phyloP scores from a whole-genome alignment of 2,888 invertebrate species.

The Cheilosia soror region DNA sequence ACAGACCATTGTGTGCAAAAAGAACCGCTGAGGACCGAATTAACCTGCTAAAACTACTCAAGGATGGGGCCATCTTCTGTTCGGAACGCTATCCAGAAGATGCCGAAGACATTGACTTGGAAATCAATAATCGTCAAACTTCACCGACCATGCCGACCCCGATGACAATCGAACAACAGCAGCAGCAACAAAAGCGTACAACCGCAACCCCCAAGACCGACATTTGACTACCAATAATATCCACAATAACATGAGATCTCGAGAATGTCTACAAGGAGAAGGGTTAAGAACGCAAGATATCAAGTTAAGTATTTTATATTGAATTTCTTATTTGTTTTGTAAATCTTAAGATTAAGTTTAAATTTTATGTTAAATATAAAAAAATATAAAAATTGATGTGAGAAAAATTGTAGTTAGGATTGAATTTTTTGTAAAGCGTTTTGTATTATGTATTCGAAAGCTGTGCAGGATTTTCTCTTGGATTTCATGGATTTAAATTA shows the following conservation, averaged over 20 bases:
- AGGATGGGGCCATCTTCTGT: slow-evolving; percentile 83
- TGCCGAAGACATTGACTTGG: slow-evolving; percentile 82
- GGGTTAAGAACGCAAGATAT: slow-evolving; percentile 74
- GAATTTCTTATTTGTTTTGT: slow-evolving; percentile 2
- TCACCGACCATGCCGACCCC: slow-evolving; percentile 57
- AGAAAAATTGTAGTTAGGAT: slow-evolving; percentile 49
- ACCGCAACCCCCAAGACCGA: slow-evolving; percentile 76
- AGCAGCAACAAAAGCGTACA: slow-evolving; percentile 72
- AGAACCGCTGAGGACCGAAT: slow-evolving; percentile 94
- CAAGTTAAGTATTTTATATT: slow-evolving; percentile 44
- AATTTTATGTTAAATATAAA: not conserved
- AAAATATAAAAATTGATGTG: not conserved
- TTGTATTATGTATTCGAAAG: not conserved
- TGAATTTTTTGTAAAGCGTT: slow-evolving; percentile 4
- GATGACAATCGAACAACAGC: slow-evolving; percentile 78
- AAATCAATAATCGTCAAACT: slow-evolving; percentile 78
- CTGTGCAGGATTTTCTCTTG: slow-evolving; percentile 10
- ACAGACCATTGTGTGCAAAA: slow-evolving; percentile 90
- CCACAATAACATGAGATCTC: slow-evolving; percentile 82
- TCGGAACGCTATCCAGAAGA: slow-evolving; percentile 83
- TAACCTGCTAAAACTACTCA: slow-evolving; percentile 90
- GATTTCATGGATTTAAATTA: not conserved
- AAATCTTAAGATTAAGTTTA: not conserved
- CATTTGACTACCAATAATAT: slow-evolving; percentile 83
- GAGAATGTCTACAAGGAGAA: slow-evolving; percentile 77